Conservation (phyloP, 2,888 invertebrate genomes). For the Drosophila flavopinicola region DNA sequence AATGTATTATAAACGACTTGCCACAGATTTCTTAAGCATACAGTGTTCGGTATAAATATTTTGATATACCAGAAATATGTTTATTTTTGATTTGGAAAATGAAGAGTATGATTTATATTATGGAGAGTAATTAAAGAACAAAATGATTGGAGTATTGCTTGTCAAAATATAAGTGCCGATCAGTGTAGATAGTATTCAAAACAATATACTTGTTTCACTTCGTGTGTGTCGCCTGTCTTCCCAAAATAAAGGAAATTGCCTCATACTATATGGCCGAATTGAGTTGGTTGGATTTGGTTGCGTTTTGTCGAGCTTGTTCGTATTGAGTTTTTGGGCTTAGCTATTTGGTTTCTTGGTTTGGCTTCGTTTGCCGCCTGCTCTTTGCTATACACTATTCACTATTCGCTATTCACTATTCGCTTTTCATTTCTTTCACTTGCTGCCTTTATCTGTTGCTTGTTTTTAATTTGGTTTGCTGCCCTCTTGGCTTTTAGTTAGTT, state of each 20-base stretch:
- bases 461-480: conserved; percentile 61
- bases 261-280: conserved; percentile 30
- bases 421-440: conserved; percentile 8
- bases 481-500: conserved; percentile 44
- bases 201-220: not conserved
- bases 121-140: no score
- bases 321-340: not conserved
- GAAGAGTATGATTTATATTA: no score
- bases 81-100: no score
- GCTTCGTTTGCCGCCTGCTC: conserved; percentile 14
- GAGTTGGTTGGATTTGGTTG: conserved; percentile 9
- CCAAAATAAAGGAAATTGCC: conserved; percentile 13
- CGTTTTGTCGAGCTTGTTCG: conserved; percentile 1
- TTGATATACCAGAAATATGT: no score
- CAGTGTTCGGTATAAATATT: no score
- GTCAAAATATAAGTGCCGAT: no score
- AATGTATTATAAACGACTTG: no score
- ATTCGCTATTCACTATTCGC: conserved; percentile 12
- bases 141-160: no score
- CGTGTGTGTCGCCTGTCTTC: conserved; percentile 19
- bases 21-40: no score
- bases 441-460: conserved; percentile 1
- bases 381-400: not conserved
- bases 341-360: not conserved
- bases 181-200: not conserved